Base-by-base conservation (phyloP, 2,797 vertebrate species). In the Petrocephalus schoutedeni region DNA sequence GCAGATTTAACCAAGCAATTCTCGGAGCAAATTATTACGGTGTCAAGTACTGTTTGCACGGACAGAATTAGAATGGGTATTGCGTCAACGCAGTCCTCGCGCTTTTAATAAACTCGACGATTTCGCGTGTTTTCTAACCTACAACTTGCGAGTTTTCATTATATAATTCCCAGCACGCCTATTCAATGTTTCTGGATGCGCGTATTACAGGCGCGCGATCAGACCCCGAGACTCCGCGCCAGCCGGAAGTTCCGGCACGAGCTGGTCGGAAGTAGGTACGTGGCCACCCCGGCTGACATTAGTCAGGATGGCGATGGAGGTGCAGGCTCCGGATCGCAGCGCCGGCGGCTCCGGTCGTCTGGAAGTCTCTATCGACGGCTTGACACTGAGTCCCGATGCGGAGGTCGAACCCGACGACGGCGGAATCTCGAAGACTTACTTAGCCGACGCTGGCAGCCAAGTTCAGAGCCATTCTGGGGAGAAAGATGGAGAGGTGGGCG, bases 301-400 rank as follows among this genome's bases (percentile, higher is more conserved):
- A 90, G 95, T 93, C 95, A 97, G 96, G 95, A 97, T 96, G 96
- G 97, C 97, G 95, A 97, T 95, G 91, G 98, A 96, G 96, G 96
- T 98, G 95, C 95, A 95, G 95, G 95, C 95, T 95, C 94, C 95
- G 94, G 94, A 95, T 94, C 95, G 96, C 94, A 94, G 94, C 91
- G 94, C 94, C 84, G 94, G 94, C 90, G 95, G 93, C 91, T 96
- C 97, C 9, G 97, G 97, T 96, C 96, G 97, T 88, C 97, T 99
- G 64, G 98, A 99, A 94, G 98, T 98, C 77, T 98, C 98, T 12
- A 97, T 99, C 90, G 98, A 99, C 92, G 98, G 98, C 91, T 95
- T 99, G 93, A 98, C 98, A 10, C 96, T 99, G 28, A 98, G 96
- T 87, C 98, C 98, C 0, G 97, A 97, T 89, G 94, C 96, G 0